A percentile compares a stretch with the other conserved stretches of the same genome.
Conservation (phyloP, 1,140 invertebrate species). For the Nasonia giraulti region DNA sequence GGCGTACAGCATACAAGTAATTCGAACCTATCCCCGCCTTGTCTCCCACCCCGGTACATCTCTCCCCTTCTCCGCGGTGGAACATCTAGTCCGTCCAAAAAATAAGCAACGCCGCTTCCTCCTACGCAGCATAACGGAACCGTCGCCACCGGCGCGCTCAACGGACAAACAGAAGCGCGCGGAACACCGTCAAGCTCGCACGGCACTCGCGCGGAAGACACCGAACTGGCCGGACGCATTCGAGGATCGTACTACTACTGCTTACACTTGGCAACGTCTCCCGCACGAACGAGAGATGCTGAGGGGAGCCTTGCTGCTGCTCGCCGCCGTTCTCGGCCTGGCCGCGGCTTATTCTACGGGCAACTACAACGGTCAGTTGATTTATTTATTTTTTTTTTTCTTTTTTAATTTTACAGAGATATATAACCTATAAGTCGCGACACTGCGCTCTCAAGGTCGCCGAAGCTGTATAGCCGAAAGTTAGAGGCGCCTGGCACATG, state of each 20-base stretch:
- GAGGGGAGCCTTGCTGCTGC: slow-evolving; percentile 18
- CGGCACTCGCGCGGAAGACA: not conserved
- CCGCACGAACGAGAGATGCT: slow-evolving; percentile 25
- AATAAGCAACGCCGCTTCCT: slow-evolving; percentile 7
- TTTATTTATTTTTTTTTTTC: not conserved
- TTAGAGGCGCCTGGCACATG: no score
- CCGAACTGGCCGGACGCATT: not conserved
- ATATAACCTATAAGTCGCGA: no score
- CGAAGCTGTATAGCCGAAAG: no score
- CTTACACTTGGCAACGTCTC: not conserved
- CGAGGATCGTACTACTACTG: not conserved
- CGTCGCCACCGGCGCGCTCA: not conserved
- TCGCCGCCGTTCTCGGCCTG: not conserved
- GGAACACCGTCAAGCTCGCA: slow-evolving; percentile 31
- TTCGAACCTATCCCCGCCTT: not conserved
- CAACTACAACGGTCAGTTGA: not conserved
- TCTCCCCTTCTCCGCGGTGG: not conserved
- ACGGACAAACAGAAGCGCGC: slow-evolving; percentile 44
- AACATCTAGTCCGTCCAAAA: not conserved
- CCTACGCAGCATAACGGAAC: not conserved
- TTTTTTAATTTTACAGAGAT: no score
- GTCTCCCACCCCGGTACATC: not conserved
- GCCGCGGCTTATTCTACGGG: not conserved
- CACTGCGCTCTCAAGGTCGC: no score
- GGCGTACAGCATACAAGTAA: not conserved